Base-by-base conservation (phyloP, 2,888 invertebrate genomes). In the Caradrina clavipalpis region DNA sequence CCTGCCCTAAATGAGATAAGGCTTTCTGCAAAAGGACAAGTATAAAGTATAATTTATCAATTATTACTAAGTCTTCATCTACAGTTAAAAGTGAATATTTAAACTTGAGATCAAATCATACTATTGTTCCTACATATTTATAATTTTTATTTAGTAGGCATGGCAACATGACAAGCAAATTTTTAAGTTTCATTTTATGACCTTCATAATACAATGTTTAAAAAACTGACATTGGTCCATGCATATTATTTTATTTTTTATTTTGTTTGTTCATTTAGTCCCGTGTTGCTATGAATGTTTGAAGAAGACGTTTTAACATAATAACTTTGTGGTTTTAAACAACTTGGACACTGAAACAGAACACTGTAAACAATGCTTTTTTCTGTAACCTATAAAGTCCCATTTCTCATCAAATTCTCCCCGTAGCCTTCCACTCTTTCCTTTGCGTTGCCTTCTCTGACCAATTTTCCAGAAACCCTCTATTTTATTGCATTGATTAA, bases 121-220 rank as follows among this genome's bases (percentile, higher is more conserved):
- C 35, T 8, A 35, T 35, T 31, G 13, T n/a, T 61, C 15, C 17
- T 6, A 39, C n/a, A 1, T 39, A 19, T 6, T n/a, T 42, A 21
- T 15, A 35, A 45, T 54, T 19, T 6, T 54, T 49, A 45, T 26
- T 26, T 13, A 21, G 1, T 6, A 55, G 42, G 49, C 0, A 42
- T 39, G 47, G 56, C 26, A 53, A 15, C n/a, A 31, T 19, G 17
- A 67, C 13, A 22, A 22, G 11, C 13, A 53, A 49, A 19, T 19
- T 51, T 56, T 61, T 50, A 39, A 59, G 6, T 47, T 63, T 77
- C 22, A 63, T 15, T 13, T 47, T 51, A 19, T 47, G 50, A 71
- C 78, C 45, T 77, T 56, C 22, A 56, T 51, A 50, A 15, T 19
- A 0, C 4, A 35, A 26, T 42, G 39, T 26, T 31, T 17, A 17